Evolutionary conservation across 2,888 invertebrate genomes (phyloP).

Genomic region (Scaptomyza tumidula): DNA sequence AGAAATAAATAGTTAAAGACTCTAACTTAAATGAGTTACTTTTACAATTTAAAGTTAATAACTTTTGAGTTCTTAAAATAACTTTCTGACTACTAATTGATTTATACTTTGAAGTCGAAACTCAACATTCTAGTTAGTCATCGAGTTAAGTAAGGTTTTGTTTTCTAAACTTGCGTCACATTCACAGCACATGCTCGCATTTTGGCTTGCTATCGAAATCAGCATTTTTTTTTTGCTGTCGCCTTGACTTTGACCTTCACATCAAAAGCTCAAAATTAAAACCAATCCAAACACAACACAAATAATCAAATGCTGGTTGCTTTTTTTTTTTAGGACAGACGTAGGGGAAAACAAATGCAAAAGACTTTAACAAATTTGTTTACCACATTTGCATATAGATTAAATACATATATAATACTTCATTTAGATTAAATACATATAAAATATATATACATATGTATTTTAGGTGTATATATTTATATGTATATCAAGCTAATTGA

Average conservation of each 20-base stretch:
- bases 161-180: constrained; percentile 35
- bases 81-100: not conserved
- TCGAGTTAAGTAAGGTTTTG: not conserved
- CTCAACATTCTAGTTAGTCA: constrained; percentile 3
- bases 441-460: not conserved
- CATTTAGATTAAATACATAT: too few relatives aligned
- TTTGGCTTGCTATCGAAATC: constrained; percentile 35
- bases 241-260: constrained; percentile 73
- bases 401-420: constrained; percentile 5
- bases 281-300: constrained; percentile 48
- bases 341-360: constrained; percentile 18
- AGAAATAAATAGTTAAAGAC: not conserved
- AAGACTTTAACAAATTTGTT: constrained; percentile 35
- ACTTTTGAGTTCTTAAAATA: not conserved
- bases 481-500: constrained; percentile 39
- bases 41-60: too few relatives aligned
- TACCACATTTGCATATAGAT: constrained; percentile 45
- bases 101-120: not conserved
- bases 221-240: constrained; percentile 16
- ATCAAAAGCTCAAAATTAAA: constrained; percentile 67
- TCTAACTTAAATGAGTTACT: too few relatives aligned
- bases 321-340: constrained; percentile 38
- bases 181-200: constrained; percentile 7
- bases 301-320: not conserved
- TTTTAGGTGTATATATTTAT: constrained; percentile 12